Base-by-base conservation (phyloP, 2,888 invertebrate species). In the Celastrina argiolus region DNA sequence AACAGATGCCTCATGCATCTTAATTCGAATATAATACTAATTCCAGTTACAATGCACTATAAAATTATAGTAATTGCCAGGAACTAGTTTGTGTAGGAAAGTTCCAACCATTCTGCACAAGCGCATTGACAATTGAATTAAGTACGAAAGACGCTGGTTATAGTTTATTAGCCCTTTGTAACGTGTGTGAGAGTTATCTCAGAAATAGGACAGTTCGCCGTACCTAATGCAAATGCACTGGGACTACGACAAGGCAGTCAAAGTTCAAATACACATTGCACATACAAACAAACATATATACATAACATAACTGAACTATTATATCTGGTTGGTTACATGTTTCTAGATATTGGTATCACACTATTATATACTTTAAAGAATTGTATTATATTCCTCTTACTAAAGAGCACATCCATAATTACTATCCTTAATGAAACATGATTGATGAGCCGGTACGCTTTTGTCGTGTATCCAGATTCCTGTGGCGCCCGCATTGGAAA, bases 151-250 rank as follows among this genome's bases (percentile, higher is more conserved):
- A 36, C 36, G 51, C 22, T 22, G 22, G 51, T 22, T 22, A 51
- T 51, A 51, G 22, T 51, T 51, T 51, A 51, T 51, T 51, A 7
- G 22, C 51, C 22, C 51, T 51, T 22, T 51, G 51, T 51, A 51
- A 51, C 22, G 51, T 22, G 51, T 51, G 51, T 18, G 22, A 51
- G 51, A 51, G 51, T 18, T 51, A 51, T 51, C 22, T 12, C 12
- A 22, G 7, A 36, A 51, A 51, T 51, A 51, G 51, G 51, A 51
- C 51, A 51, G 4, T 22, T 22, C 1, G 8, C 45, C 5, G 51
- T 22, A 18, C 26, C 51, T 51, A 26, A 51, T 22, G 26, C 51
- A 14, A 51, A 26, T 26, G 22, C 51, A 22, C 51, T 14, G 36
- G 12, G 10, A 36, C 36, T 2, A 10, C 7, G 10, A 51, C 51